Conservation (phyloP, 1,140 invertebrate genomes). For the Whitmania pigra region DNA sequence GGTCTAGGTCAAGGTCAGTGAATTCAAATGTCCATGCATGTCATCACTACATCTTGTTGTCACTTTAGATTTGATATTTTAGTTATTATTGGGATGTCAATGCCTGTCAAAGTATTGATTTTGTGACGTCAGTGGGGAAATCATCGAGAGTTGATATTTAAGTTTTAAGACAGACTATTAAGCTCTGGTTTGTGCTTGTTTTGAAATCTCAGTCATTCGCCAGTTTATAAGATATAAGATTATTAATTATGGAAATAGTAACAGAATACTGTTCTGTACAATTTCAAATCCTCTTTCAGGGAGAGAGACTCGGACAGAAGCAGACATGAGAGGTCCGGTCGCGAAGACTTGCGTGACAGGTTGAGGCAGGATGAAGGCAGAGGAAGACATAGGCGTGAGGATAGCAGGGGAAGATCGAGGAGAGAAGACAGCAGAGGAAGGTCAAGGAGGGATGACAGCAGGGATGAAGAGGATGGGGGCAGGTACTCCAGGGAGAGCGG, state of each 20-base stretch:
- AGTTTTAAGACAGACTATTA: too few species aligned
- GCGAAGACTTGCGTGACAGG: background rate
- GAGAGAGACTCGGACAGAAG: background rate
- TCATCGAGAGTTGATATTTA: too few species aligned
- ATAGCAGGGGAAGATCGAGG: background rate
- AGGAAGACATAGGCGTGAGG: background rate
- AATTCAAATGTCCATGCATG: too few species aligned
- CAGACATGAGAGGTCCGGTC: background rate
- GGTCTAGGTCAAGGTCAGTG: too few species aligned
- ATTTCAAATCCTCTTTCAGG: background rate
- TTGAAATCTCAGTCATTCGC: background rate
- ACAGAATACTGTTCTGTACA: background rate
- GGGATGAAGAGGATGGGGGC: background rate
- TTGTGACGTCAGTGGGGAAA: too few species aligned
- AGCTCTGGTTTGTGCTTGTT: background rate
- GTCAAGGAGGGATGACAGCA: background rate
- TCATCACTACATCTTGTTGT: too few species aligned
- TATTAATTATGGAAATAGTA: background rate
- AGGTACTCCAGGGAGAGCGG: conserved; percentile 4
- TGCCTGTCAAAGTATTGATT: too few species aligned
- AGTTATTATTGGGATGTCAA: too few species aligned
- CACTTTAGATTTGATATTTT: too few species aligned
- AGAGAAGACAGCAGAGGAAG: background rate
- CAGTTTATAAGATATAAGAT: background rate
- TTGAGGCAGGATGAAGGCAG: background rate